Evolutionary conservation across 2,888 invertebrate species (phyloP).

Genomic region (Neelides folsomi): DNA sequence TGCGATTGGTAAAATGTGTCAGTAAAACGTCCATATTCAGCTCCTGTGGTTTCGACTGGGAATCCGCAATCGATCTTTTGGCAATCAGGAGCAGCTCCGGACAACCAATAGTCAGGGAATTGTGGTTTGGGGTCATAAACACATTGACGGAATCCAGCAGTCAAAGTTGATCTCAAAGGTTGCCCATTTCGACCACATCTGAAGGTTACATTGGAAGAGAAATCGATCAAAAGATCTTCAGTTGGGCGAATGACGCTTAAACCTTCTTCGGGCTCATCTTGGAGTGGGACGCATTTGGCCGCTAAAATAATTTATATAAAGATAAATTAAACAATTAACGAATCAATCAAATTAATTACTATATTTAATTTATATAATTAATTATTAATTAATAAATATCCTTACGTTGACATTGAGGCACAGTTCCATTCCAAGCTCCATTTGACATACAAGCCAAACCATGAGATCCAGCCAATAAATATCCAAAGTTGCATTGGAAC

Average conservation of each 20-base stretch:
- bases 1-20: slow-evolving; percentile 85
- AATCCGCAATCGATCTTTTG: slow-evolving; percentile 81
- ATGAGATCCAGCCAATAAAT: slow-evolving; percentile 76
- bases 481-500: slow-evolving; percentile 91
- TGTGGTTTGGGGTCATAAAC: slow-evolving; percentile 85
- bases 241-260: slow-evolving; percentile 62
- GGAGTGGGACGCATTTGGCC: slow-evolving; percentile 77
- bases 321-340: too few species aligned
- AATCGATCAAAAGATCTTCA: slow-evolving; percentile 69
- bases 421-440: slow-evolving; percentile 86
- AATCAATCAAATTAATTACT: too few species aligned
- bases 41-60: slow-evolving; percentile 81
- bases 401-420: slow-evolving; percentile 75
- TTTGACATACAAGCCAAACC: slow-evolving; percentile 73
- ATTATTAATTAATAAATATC: not conserved
- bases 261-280: slow-evolving; percentile 78
- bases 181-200: slow-evolving; percentile 65
- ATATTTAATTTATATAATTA: not conserved
- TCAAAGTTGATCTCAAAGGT: slow-evolving; percentile 62
- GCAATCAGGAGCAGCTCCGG: slow-evolving; percentile 71
- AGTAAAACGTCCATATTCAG: slow-evolving; percentile 74
- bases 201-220: slow-evolving; percentile 78
- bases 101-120: slow-evolving; percentile 79
- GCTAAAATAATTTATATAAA: slow-evolving; percentile 42
- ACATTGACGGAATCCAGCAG: slow-evolving; percentile 79